These are phyloP conservation scores for Aspidoscelis tigris DNA, from an alignment of 2,113 vertebrate species.

Conservation along the genomic window DNA sequence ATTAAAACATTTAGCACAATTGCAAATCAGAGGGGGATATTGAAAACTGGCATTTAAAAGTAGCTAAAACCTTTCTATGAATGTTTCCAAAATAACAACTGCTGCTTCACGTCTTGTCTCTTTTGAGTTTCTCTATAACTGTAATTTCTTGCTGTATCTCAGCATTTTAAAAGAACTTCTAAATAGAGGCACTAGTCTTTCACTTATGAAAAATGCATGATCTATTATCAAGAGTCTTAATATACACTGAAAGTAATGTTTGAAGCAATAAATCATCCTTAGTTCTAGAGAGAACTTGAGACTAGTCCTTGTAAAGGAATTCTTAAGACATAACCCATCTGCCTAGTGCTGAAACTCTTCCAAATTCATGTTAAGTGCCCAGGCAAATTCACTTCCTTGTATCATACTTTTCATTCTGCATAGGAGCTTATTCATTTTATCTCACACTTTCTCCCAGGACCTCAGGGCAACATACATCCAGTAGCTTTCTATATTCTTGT, in stretches of 20 bases:
- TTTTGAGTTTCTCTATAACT: conserved; percentile 12
- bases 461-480: neutral
- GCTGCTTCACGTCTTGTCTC: conserved; percentile 15
- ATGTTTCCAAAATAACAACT: conserved; percentile 19
- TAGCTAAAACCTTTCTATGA: conserved; percentile 9
- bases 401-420: neutral
- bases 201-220: conserved; percentile 12
- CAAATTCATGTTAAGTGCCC: neutral
- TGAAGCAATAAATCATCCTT: conserved; percentile 22
- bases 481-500: too few species aligned
- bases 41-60: neutral
- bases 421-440: neutral
- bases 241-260: conserved; percentile 19
- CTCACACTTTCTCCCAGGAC: neutral
- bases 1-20: neutral
- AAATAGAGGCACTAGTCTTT: conserved; percentile 6
- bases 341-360: neutral
- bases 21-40: neutral
- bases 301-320: conserved; percentile 1
- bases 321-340: conserved; percentile 8
- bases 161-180: conserved; percentile 19
- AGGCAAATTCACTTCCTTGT: neutral
- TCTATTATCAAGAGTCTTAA: conserved; percentile 17
- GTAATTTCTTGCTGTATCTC: conserved; percentile 2
- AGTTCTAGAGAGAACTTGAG: conserved; percentile 11